phyloP scores from a whole-genome alignment of 2,888 invertebrate species.

The Marasmarcha lunaedactyla region DNA sequence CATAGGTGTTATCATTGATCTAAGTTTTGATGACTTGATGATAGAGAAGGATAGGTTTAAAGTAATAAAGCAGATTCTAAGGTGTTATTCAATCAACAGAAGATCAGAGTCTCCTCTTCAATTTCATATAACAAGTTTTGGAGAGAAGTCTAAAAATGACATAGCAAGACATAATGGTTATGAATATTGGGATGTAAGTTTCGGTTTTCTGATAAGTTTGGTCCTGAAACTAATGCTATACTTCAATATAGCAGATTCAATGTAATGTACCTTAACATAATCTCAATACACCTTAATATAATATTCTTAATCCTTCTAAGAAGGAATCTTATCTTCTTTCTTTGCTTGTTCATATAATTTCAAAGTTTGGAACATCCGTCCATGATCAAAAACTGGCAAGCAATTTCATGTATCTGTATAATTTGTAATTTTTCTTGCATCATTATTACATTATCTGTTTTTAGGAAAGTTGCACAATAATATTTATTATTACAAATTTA shows the following conservation, averaged over 20 bases:
- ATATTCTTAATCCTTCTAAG: too few relatives aligned
- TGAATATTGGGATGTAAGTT: slow-evolving; percentile 90
- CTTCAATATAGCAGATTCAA: too few relatives aligned
- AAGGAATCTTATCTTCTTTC: too few relatives aligned
- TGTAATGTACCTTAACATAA: neutral
- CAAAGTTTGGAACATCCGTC: too few relatives aligned
- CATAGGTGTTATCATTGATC: slow-evolving; percentile 84
- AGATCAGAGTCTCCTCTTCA: slow-evolving; percentile 83
- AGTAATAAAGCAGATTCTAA: slow-evolving; percentile 89
- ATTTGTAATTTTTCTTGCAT: neutral
- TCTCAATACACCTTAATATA: neutral
- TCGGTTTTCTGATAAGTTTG: slow-evolving; percentile 4
- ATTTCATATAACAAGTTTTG: slow-evolving; percentile 85
- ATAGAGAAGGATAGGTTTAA: slow-evolving; percentile 88
- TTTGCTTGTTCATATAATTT: too few relatives aligned
- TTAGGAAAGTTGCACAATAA: too few relatives aligned
- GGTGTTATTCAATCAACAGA: slow-evolving; percentile 92
- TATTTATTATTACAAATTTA: too few relatives aligned
- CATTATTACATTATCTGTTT: neutral
- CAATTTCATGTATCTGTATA: too few relatives aligned
- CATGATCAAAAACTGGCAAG: too few relatives aligned
- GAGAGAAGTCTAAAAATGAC: slow-evolving; percentile 77
- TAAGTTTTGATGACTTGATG: slow-evolving; percentile 94
- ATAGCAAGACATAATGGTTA: slow-evolving; percentile 89
- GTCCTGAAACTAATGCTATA: too few relatives aligned